Evolutionary conservation across 2,888 invertebrate genomes (phyloP), one percentile per base, ranked within the genome.

Genomic region (Catocala fraxini): DNA sequence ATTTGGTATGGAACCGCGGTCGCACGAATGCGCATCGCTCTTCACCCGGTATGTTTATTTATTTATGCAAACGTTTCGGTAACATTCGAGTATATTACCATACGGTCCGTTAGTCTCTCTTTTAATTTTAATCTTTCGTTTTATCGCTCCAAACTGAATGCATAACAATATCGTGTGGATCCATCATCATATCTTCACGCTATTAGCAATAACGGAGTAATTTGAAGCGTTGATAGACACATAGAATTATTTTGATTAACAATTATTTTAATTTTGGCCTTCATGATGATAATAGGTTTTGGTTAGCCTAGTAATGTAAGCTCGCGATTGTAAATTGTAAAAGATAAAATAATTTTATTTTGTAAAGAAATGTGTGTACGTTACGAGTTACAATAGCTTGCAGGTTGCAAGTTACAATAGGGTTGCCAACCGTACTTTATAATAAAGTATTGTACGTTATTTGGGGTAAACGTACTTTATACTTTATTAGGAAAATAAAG

Each of bases 11-110:
- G 9, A 39, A 39, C 35, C 7, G 35, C 35, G 3, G 25, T 39
- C 35, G 9, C 35, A 39, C 35, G 9, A 39, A 6, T 0, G 7
- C 35, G 11, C 13, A 39, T n/a, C n/a, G 10, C 47, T 62, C 45
- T 15, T 46, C 53, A 43, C 25, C 45, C 11, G 63, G 63, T 25
- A 67, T 63, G 51, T 65, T 56, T 71, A 75, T 72, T 69, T 60
- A 63, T 64, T 60, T 73, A 73, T 76, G 63, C 59, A 57, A 73
- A 69, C 48, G 64, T 5, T 62, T 58, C 15, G n/a, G 57, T 65
- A 75, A 65, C 55, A 51, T 51, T 43, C 15, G 56, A 34, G 56
- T 53, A 34, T 61, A 63, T 57, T 66, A 55, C 62, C 61, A 47
- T 53, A 60, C 25, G 52, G 46, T 61, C 70, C 63, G 77, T 65